Conservation (phyloP, 2,797 vertebrate species). For the Xyrichtys novacula region DNA sequence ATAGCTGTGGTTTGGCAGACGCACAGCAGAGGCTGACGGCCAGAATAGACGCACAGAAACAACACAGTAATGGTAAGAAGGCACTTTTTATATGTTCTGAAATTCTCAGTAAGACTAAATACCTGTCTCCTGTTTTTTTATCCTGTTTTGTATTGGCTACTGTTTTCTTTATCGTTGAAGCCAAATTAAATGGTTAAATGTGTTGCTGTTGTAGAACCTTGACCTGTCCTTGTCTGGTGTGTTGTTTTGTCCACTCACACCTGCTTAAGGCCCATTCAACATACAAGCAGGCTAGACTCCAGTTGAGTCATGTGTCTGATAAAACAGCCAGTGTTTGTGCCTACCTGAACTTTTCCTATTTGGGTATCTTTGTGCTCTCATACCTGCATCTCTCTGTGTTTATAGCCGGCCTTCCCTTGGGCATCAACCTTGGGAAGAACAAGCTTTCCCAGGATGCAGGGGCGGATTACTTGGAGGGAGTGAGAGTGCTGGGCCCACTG, state of each 20-base stretch:
- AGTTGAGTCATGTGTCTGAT: conserved; percentile 62
- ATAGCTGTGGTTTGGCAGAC: conserved; percentile 89
- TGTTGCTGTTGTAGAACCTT: conserved; percentile 24
- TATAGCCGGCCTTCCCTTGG: conserved; percentile 92
- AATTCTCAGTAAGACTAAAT: neutral
- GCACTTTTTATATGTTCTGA: neutral
- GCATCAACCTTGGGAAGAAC: conserved; percentile 97
- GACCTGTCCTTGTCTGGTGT: conserved; percentile 44
- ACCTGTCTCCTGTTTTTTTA: no score
- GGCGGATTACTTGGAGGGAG: conserved; percentile 90
- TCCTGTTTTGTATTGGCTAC: no score
- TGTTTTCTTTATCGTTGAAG: conserved; percentile 1
- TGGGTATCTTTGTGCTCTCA: conserved; percentile 10
- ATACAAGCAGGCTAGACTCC: conserved; percentile 38
- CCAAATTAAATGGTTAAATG: neutral
- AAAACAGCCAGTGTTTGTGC: conserved; percentile 50
- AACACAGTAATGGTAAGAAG: conserved; percentile 86
- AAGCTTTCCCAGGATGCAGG: conserved; percentile 89
- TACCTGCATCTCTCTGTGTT: conserved; percentile 45
- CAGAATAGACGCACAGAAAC: conserved; percentile 83
- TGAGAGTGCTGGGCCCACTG: conserved; percentile 88
- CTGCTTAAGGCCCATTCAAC: conserved; percentile 42
- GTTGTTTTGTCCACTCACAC: conserved; percentile 41
- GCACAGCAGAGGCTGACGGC: conserved; percentile 87
- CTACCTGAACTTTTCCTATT: conserved; percentile 26